Base-by-base conservation (phyloP, 1,140 invertebrate species). In the Helicoverpa zea region DNA sequence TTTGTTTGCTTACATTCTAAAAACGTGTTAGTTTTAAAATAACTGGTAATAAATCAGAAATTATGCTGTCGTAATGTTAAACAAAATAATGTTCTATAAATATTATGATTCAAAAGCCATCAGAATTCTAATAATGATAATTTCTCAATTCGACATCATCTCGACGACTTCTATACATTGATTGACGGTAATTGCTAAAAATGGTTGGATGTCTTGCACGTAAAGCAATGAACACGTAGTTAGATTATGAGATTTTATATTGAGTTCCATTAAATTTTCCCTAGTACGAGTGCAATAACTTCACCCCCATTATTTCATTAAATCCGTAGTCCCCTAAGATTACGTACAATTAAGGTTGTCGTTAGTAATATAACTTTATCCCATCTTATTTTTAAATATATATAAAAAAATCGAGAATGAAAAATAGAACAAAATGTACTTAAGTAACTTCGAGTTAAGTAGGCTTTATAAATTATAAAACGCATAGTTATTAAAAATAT, bases 381-480 rank as follows among this genome's bases (percentile, higher is more conserved):
- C 88, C 87, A 90, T 90, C 83, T 89, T 92, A 90, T 81, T 89
- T 91, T 85, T 87, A 83, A 86, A 88, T 79, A 79, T 70, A 79
- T 72, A 72, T 68, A 66, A 86, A 84, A 80, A 86, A 88, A 88
- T 89, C 86, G 87, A 88, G 85, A 90, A 89, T 88, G 83, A 88
- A 86, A 88, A 89, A 93, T 92, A 89, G 91, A 94, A 93, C 92
- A 93, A 92, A 93, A 93, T 93, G 93, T 95, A 95, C 93, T 94
- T 95, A 94, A 94, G 91, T 92, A 94, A 94, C 85, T 86, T 94
- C 86, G 91, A 87, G 91, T 88, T 94, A 92, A 90, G 91, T 94
- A 94, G 90, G 92, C 92, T 95, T 95, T 92, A 94, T 93, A 95
- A 95, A 93, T 93, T 94, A 92, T 94, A 92, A 81, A 79, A 94